These are phyloP conservation scores for Drosophila phalerata DNA, from an alignment of 2,888 invertebrate species.

Conservation along the genomic window DNA sequence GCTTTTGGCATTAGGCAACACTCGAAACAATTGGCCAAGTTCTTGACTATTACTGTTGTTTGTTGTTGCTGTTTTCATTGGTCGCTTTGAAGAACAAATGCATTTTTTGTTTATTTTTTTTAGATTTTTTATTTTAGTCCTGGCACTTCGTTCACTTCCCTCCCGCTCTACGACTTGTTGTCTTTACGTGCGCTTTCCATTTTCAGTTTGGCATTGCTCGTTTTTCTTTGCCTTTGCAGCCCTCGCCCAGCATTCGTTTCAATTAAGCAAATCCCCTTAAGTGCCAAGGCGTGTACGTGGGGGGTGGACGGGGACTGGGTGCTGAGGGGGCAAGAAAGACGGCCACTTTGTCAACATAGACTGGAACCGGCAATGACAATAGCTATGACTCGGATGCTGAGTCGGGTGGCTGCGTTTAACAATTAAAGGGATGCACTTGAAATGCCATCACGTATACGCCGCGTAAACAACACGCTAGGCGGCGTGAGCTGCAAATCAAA, in stretches of 20 bases:
- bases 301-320: too few species aligned
- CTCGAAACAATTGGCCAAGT: constrained; percentile 46
- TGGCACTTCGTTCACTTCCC: background rate
- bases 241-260: constrained; percentile 73
- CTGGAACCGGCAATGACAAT: constrained; percentile 42
- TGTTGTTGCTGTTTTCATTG: constrained; percentile 35
- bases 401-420: constrained; percentile 57
- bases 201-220: constrained; percentile 55
- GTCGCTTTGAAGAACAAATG: constrained; percentile 47
- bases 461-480: constrained; percentile 57
- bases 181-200: constrained; percentile 51
- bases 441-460: constrained; percentile 72
- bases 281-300: constrained; percentile 77
- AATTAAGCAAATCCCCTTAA: constrained; percentile 83
- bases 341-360: constrained; percentile 61
- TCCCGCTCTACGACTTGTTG: constrained; percentile 20
- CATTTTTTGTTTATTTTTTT: constrained; percentile 64
- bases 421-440: constrained; percentile 79
- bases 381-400: constrained; percentile 29
- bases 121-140: constrained; percentile 43
- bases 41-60: constrained; percentile 20
- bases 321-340: constrained; percentile 14
- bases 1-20: constrained; percentile 63
- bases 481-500: constrained; percentile 49
- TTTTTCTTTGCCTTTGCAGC: constrained; percentile 41